Base-by-base conservation (phyloP, 2,113 vertebrate species). In the Aspidoscelis tigris region DNA sequence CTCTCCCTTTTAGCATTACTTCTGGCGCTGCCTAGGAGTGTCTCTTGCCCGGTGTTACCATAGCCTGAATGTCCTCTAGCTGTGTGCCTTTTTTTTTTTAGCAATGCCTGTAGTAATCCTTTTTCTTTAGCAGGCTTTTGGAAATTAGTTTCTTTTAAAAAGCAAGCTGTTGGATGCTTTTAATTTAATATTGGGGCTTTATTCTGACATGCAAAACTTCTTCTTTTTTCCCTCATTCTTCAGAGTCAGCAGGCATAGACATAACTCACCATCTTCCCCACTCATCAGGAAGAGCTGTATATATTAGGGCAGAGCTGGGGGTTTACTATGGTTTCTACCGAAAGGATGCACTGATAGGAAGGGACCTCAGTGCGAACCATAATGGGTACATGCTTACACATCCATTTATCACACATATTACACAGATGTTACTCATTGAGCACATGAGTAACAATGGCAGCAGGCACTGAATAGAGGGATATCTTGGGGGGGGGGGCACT, bases 101-200 rank as follows among this genome's bases (percentile, higher is more conserved):
- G 2, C 10, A 39, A 0, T 69, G n/a, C 81, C 85, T 80, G 85
- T 47, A 70, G 33, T 24, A 65, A 44, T 18, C 5, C 65, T 3
- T 85, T 58, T 77, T 75, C 4, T 73, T 81, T n/a, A 14, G 53
- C 77, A 64, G 43, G 55, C 78, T 83, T 39, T 7, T 73, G 22
- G 26, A 8, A 12, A 58, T 72, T 64, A 61, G 16, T 14, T 88
- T 87, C 26, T 68, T 68, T 68, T 86, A 82, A 55, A 64, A 71
- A 85, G 7, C 11, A 64, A 80, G 81, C 72, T 84, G 47, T 10
- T 58, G 76, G 1, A 39, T 83, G 16, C 41, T 84, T 68, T 71
- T 64, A 86, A 14, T 43, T 83, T 50, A 78, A 84, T 78, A 2
- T 88, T 88, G 77, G 64, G 79, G 69, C 3, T 64, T 71, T 87